These are phyloP conservation scores for Radopholus similis DNA, from an alignment of 1,140 invertebrate species.

Conservation along the genomic window DNA sequence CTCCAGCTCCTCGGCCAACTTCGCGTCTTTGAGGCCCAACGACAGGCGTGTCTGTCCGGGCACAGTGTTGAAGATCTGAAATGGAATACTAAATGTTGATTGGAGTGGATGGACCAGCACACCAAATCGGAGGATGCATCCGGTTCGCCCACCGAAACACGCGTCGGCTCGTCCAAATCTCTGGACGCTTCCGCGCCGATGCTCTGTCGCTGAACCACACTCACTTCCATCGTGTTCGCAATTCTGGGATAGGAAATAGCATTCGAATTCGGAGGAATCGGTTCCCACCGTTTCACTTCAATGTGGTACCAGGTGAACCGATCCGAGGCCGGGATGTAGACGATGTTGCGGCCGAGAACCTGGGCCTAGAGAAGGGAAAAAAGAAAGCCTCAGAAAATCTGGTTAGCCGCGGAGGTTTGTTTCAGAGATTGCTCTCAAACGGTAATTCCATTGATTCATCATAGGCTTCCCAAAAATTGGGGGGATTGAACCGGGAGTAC, in stretches of 20 bases:
- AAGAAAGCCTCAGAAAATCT: constrained; percentile 15
- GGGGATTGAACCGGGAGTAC: background rate
- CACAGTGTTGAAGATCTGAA: constrained; percentile 53
- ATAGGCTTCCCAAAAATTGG: constrained; percentile 2
- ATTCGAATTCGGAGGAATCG: background rate
- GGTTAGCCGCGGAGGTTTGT: constrained; percentile 2
- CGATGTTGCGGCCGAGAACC: constrained; percentile 51
- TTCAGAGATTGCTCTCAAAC: constrained; percentile 8
- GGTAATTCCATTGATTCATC: constrained; percentile 15
- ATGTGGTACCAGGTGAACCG: constrained; percentile 57
- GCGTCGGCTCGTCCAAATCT: constrained; percentile 41
- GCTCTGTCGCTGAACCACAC: constrained; percentile 47
- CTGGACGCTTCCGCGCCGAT: constrained; percentile 37
- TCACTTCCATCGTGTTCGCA: constrained; percentile 52
- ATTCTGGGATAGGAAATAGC: constrained; percentile 20
- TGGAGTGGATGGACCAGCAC: background rate
- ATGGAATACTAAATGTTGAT: background rate
- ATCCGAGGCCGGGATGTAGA: constrained; percentile 52
- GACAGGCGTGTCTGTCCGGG: constrained; percentile 50
- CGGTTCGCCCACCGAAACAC: constrained; percentile 44
- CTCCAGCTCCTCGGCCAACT: constrained; percentile 37
- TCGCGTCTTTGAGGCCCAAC: constrained; percentile 34
- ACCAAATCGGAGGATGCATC: constrained; percentile 41
- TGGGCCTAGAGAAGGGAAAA: constrained; percentile 27
- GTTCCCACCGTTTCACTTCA: constrained; percentile 28